Base-by-base conservation (phyloP, 2,888 invertebrate species). In the Athrips mouffetella region DNA sequence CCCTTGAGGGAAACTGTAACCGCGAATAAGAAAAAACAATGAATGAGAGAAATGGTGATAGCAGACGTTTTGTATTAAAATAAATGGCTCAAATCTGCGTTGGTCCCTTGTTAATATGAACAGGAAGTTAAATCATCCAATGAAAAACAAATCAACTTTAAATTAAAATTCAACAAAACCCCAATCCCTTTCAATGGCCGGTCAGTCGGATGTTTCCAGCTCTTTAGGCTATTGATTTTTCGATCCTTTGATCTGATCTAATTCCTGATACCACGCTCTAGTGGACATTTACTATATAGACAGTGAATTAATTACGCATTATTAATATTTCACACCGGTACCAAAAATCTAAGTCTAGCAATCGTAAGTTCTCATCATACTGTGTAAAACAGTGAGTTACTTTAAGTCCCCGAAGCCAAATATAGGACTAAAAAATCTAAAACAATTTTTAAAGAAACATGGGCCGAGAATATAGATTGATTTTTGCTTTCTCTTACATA, bases 121-220 rank as follows among this genome's bases (percentile, higher is more conserved):
- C 23, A 42, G 31, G 8, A 21, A 35, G 23, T 6, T 27, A 31
- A 16, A 21, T 20, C 20, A 42, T 39, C 39, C 48, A 55, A 51
- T 50, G 59, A 51, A 62, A 67, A 70, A 62, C 65, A 64, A 70
- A 70, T 61, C 63, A 76, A 76, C 65, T 80, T 80, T 73, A 77
- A 82, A 76, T 81, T 80, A 80, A 79, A 83, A 76, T 74, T 67
- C 72, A 73, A 74, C 78, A 74, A 79, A 76, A 72, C 78, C 72
- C 66, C 56, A 73, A 74, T 63, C 75, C 78, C 74, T 73, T 80
- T 76, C 64, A 68, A 65, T 61, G 70, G 66, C 69, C 67, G 71
- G 70, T 75, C 77, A 74, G 69, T 79, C 71, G 73, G 74, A 79
- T 73, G 73, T 70, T 80, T 80, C 70, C 69, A 66, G 63, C 71